Conservation (phyloP, 2,888 invertebrate genomes). For the Xestia c-nigrum region DNA sequence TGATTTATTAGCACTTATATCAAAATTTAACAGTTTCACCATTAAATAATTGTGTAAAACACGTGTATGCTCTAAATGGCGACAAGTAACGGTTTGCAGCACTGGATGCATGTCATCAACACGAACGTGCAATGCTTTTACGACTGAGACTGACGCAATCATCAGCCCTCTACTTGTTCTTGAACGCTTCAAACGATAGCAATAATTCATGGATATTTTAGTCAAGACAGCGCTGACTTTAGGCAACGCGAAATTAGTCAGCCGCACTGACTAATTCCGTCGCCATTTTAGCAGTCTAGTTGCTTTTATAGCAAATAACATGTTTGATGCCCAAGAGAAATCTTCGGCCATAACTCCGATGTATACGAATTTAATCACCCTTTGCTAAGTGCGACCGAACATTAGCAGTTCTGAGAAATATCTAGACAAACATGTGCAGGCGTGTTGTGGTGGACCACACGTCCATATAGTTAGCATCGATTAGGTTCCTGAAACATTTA, state of each 20-base stretch:
- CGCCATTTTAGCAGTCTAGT: constrained; percentile 17
- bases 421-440: constrained; percentile 22
- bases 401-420: constrained; percentile 44
- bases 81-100: constrained; percentile 25
- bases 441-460: constrained; percentile 29
- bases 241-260: constrained; percentile 9
- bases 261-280: constrained; percentile 12
- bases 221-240: constrained; percentile 7
- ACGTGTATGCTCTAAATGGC: constrained; percentile 30
- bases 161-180: constrained; percentile 19
- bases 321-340: constrained; percentile 14
- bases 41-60: constrained; percentile 29
- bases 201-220: constrained; percentile 22
- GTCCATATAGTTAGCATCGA: constrained; percentile 40
- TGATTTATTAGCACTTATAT: neutral
- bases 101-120: constrained; percentile 14
- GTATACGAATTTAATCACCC: constrained; percentile 37
- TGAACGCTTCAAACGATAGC: constrained; percentile 32
- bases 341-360: constrained; percentile 30
- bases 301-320: constrained; percentile 29
- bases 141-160: constrained; percentile 37
- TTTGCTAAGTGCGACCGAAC: constrained; percentile 26
- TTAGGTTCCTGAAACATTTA: constrained; percentile 47
- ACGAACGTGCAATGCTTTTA: constrained; percentile 46
- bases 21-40: neutral